Conservation (phyloP, 2,113 vertebrate species). For the Aldabrachelys gigantea region DNA sequence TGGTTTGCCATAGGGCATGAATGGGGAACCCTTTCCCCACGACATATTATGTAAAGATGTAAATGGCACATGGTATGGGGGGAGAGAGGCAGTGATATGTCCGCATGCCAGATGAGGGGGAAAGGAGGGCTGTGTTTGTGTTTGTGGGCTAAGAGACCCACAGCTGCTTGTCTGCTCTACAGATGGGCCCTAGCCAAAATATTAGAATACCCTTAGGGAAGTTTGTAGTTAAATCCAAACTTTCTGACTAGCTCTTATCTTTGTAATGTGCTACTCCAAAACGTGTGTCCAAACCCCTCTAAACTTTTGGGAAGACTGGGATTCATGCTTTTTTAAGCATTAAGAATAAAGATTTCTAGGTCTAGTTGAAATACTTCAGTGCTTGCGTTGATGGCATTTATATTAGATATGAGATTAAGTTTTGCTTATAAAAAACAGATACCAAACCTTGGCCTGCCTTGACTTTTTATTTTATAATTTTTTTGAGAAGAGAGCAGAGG, state of each 20-base stretch:
- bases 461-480: no score
- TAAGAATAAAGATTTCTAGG: no score
- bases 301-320: background rate
- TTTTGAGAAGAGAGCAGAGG: no score
- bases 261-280: background rate
- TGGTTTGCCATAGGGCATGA: background rate
- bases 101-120: background rate
- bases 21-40: background rate
- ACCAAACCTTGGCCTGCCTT: background rate
- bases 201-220: background rate
- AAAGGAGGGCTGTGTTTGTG: background rate
- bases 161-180: background rate
- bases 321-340: no score
- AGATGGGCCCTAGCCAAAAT: background rate
- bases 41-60: background rate
- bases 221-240: conserved; percentile 6
- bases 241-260: background rate
- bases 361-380: background rate
- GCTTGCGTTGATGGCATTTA: background rate
- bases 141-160: background rate
- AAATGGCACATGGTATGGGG: background rate
- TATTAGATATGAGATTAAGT: background rate
- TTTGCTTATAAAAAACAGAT: no score
- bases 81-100: background rate
- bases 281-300: background rate